Conservation (phyloP, 2,797 vertebrate genomes). For the Podargus strigoides region DNA sequence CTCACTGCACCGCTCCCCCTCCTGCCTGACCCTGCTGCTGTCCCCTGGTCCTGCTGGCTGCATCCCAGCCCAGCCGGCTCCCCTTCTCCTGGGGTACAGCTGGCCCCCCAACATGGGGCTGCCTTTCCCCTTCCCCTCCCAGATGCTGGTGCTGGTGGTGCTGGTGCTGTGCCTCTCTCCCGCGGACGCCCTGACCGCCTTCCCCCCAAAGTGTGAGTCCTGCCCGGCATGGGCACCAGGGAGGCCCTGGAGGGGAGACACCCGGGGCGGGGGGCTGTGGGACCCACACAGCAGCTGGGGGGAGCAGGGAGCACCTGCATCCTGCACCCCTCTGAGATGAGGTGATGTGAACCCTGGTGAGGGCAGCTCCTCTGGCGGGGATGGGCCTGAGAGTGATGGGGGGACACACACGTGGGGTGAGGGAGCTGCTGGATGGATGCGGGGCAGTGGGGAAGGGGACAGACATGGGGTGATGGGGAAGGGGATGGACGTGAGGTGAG, state of each 20-base stretch:
- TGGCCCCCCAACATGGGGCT: rapidly evolving
- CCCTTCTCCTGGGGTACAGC: neutral
- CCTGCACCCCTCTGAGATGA: rapidly evolving
- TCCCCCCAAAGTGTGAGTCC: constrained; percentile 44
- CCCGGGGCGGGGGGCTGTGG: rapidly evolving
- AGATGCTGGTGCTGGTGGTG: constrained; percentile 28
- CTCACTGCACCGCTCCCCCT: rapidly evolving
- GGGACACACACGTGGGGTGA: neutral
- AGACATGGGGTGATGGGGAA: neutral
- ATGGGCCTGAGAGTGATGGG: too few relatives aligned
- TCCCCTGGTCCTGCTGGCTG: neutral
- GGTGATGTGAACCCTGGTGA: rapidly evolving
- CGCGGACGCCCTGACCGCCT: neutral
- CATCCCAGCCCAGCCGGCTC: rapidly evolving
- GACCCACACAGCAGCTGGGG: neutral
- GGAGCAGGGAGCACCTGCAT: neutral
- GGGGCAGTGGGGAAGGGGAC: too few relatives aligned
- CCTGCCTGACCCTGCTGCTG: neutral
- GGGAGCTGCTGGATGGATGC: too few relatives aligned
- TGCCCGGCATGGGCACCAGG: neutral
- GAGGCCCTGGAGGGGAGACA: too few relatives aligned
- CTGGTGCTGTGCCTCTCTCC: neutral
- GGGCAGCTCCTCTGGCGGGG: neutral
- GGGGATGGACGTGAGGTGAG: too few relatives aligned
- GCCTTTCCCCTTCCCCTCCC: neutral